These are phyloP conservation scores for Strigamia crassipes DNA, from an alignment of 2,888 invertebrate genomes.

Conservation along the genomic window DNA sequence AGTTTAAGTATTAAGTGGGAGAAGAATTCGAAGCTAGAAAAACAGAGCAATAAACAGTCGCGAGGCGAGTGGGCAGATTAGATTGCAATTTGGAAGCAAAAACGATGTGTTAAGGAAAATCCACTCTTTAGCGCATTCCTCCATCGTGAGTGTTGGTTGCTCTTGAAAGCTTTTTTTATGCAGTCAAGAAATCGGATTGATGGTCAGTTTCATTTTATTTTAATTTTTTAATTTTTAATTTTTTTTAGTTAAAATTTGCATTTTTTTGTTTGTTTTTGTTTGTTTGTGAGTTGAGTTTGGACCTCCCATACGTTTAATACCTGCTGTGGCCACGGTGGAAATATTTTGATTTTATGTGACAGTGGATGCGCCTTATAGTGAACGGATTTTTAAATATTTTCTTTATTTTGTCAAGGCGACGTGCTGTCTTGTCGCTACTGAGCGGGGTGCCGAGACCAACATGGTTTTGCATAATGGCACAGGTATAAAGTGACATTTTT, in stretches of 20 bases:
- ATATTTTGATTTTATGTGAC: not conserved
- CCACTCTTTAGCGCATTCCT: not conserved
- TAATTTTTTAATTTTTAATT: not conserved
- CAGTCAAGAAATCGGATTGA: not conserved
- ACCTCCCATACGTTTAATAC: not conserved
- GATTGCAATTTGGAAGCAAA: conserved; percentile 17
- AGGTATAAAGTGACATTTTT: not conserved
- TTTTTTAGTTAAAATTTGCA: not conserved
- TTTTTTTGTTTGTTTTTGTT: not conserved
- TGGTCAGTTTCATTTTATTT: not conserved
- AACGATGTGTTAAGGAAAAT: not conserved
- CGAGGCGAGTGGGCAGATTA: not conserved
- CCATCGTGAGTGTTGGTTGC: not conserved
- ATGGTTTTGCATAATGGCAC: not conserved
- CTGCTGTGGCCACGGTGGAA: not conserved
- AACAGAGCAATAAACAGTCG: conserved; percentile 20
- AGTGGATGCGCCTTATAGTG: not conserved
- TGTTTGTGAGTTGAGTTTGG: too few relatives aligned
- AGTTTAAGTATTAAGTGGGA: not conserved
- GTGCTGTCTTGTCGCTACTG: not conserved
- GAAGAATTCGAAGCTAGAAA: not conserved
- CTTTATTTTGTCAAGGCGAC: not conserved
- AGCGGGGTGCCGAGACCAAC: not conserved
- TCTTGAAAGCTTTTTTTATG: not conserved
- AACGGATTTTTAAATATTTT: not conserved